A percentile compares a stretch with the other conserved stretches of the same genome.
phyloP scores from a whole-genome alignment of 2,888 invertebrate species.

The Drosophila subquinaria region DNA sequence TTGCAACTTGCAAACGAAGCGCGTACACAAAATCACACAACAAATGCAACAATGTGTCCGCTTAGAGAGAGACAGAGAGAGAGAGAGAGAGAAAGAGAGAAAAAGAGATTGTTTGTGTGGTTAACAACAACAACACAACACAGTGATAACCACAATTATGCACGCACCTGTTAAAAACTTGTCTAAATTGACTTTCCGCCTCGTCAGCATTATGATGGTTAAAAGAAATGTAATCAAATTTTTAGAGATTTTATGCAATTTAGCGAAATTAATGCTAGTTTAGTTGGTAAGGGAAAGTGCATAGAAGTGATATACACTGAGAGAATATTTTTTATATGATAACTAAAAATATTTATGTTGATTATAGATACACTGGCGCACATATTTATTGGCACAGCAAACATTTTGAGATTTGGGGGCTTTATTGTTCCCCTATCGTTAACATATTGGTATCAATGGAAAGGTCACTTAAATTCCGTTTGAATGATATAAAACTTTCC shows the following conservation, averaged over 20 bases:
- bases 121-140: conserved; percentile 29
- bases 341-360: too few species aligned
- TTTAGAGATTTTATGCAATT: not conserved
- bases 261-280: not conserved
- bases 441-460: too few species aligned
- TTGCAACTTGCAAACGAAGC: conserved; percentile 79
- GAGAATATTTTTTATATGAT: too few species aligned
- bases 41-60: conserved; percentile 43
- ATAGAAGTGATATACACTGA: not conserved
- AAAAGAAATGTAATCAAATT: not conserved
- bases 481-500: too few species aligned
- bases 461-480: too few species aligned
- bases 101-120: conserved; percentile 18
- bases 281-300: not conserved
- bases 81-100: too few species aligned
- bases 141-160: conserved; percentile 54
- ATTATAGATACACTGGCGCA: too few species aligned
- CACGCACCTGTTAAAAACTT: conserved; percentile 34
- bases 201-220: not conserved
- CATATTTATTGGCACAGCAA: too few species aligned
- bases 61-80: conserved; percentile 6
- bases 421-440: too few species aligned
- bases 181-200: conserved; percentile 13
- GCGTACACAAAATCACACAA: conserved; percentile 79
- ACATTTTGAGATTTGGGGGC: too few species aligned